Evolutionary conservation across 2,888 invertebrate genomes (phyloP).

Genomic region (Alitta virens): DNA sequence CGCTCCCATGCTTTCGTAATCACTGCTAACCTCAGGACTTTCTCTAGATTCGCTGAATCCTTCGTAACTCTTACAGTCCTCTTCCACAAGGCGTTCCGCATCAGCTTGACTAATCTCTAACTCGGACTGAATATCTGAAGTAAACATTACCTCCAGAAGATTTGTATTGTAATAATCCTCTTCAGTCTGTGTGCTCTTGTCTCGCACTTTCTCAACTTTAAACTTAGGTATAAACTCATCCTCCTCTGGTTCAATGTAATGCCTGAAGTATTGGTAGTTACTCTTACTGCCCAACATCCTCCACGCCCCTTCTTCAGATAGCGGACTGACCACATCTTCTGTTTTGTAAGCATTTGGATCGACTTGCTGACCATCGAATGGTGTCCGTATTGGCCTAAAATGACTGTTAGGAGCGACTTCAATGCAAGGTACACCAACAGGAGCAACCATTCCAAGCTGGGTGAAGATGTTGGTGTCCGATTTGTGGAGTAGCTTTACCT

Average conservation of each 20-base stretch:
- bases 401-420: constrained; percentile 77
- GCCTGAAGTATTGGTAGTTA: constrained; percentile 3
- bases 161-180: background rate
- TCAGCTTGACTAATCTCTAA: constrained; percentile 15
- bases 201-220: constrained; percentile 60
- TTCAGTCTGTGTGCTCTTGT: constrained; percentile 65
- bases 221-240: constrained; percentile 68
- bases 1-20: constrained; percentile 21
- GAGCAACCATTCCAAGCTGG: constrained; percentile 7
- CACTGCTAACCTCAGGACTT: constrained; percentile 16
- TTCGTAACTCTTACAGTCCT: background rate
- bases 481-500: constrained; percentile 25
- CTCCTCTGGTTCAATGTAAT: background rate
- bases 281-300: background rate
- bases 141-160: constrained; percentile 5
- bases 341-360: no score
- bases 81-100: constrained; percentile 2
- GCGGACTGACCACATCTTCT: no score
- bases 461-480: constrained; percentile 21
- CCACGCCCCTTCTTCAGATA: no score
- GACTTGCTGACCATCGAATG: background rate
- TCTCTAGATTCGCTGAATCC: background rate
- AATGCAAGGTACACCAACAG: constrained; percentile 46
- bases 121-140: constrained; percentile 16
- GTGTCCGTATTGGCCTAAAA: constrained; percentile 71